Conservation (phyloP, 2,113 vertebrate species). For the Uria lomvia region DNA sequence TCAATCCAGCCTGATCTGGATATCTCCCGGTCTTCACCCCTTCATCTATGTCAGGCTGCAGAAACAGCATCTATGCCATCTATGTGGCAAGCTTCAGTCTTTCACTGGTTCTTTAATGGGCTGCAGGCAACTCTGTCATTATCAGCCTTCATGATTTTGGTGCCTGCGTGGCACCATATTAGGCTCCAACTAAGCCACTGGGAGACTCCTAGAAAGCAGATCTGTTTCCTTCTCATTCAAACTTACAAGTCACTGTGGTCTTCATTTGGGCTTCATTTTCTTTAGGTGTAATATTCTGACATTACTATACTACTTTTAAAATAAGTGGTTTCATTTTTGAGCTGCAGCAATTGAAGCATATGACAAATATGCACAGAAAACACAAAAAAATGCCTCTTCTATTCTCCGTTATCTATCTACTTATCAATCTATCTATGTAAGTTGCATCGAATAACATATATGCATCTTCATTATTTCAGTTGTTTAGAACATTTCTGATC, state of each 20-base stretch:
- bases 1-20: neutral
- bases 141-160: neutral
- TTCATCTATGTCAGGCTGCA: neutral
- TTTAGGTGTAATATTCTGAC: neutral
- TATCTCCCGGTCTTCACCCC: neutral
- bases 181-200: neutral
- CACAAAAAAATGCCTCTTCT: neutral
- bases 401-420: neutral
- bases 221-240: neutral
- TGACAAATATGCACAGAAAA: neutral
- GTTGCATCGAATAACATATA: neutral
- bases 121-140: neutral
- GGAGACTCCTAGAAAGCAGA: neutral
- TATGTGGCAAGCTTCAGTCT: neutral
- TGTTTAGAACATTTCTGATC: neutral
- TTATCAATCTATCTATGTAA: neutral
- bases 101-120: neutral
- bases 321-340: neutral
- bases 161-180: neutral
- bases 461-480: neutral
- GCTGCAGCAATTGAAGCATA: neutral
- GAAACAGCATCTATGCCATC: neutral
- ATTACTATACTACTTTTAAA: neutral
- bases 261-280: neutral
- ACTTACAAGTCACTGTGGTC: neutral